These are phyloP conservation scores for Napeogenes sylphis DNA, from an alignment of 2,888 invertebrate species.

Conservation along the genomic window DNA sequence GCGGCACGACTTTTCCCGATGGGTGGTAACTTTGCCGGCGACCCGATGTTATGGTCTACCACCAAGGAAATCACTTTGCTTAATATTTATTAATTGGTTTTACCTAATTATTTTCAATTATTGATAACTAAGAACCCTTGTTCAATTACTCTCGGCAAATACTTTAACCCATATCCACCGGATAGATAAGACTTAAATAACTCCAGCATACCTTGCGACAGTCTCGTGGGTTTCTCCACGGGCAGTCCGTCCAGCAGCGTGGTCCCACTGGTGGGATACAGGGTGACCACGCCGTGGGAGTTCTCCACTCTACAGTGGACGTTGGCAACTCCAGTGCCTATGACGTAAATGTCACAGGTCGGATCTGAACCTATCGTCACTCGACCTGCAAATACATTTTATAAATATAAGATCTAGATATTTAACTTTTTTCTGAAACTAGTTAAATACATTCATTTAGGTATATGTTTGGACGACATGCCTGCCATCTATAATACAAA, in stretches of 20 bases:
- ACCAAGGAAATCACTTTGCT: too few relatives aligned
- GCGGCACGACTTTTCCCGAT: too few relatives aligned
- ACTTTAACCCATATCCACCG: too few relatives aligned
- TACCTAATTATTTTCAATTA: too few relatives aligned
- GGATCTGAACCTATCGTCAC: slow-evolving; percentile 88
- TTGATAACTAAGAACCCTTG: too few relatives aligned
- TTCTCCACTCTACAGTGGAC: slow-evolving; percentile 93
- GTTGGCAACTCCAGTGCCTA: slow-evolving; percentile 90
- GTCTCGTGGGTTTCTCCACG: slow-evolving; percentile 83
- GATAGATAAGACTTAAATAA: neutral
- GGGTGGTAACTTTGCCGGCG: too few relatives aligned
- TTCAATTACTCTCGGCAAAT: too few relatives aligned
- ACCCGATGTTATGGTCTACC: too few relatives aligned
- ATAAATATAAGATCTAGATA: neutral
- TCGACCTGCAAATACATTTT: slow-evolving; percentile 80
- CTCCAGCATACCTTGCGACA: slow-evolving; percentile 84
- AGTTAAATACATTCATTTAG: neutral
- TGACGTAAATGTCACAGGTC: slow-evolving; percentile 89
- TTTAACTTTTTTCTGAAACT: neutral
- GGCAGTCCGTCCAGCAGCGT: slow-evolving; percentile 85
- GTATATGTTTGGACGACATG: neutral
- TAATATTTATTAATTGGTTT: too few relatives aligned
- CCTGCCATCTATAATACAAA: too few relatives aligned
- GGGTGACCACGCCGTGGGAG: slow-evolving; percentile 88
- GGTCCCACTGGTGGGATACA: slow-evolving; percentile 85